Evolutionary conservation across 2,888 invertebrate species (phyloP), one percentile per base, ranked within the genome.

Genomic region (Sthenelais limicola): DNA sequence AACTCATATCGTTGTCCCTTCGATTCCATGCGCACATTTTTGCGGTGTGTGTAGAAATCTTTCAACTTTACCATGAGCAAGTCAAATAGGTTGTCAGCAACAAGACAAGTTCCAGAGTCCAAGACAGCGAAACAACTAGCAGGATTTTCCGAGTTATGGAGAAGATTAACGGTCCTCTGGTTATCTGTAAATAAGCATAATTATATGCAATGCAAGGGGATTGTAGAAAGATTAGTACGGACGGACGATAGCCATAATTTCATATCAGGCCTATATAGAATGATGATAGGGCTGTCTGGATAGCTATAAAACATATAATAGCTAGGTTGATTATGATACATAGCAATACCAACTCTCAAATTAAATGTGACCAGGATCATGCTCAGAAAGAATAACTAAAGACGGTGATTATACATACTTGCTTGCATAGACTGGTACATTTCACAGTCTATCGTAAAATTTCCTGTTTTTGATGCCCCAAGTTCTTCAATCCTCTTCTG

Each of bases 71-170:
- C 91, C 93, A 97, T 94, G 0, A 97, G 89, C 70, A 95, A 88
- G 87, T 97, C 97, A 84, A 97, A 96, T 1, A 97, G 90, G 0
- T 93, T 93, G 84, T 97, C 97, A 0, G 97, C 95, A 38, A 95
- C 94, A 0, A 98, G 90, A 1, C 95, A 94, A 35, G 96, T 92
- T 0, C 95, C 95, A 0, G 88, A 87, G 80, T 97, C 97, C 7
- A 97, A 90, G 33, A 97, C 92, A 9, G 96, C 94, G 89, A 97
- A 97, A 1, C 96, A 95, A 0, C 97, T 94, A 0, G 96, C 96
- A 0, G 97, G 97, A 84, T 96, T 94, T 85, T 98, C 97, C 0
- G 95, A 96, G 88, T 97, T 95, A 89, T 97, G 97, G 9, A 98
- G 90, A n/a, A 97, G 93, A 88, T 97, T 95, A 0, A 97, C 93